These are phyloP conservation scores for Papilio demoleus DNA, from an alignment of 2,888 invertebrate genomes.

Conservation along the genomic window DNA sequence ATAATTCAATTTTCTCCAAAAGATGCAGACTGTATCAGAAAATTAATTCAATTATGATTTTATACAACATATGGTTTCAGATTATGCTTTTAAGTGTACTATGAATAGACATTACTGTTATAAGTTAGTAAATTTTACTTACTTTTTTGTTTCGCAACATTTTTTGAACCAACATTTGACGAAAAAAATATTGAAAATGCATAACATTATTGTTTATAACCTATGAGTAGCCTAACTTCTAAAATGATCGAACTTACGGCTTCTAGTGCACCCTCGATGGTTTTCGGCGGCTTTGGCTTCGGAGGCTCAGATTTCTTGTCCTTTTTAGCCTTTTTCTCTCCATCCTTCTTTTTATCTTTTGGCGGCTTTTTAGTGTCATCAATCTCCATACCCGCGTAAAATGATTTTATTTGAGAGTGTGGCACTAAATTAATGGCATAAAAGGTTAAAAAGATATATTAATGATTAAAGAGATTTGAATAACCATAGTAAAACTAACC, in stretches of 20 bases:
- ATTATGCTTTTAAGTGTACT: neutral
- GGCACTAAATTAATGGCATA: constrained; percentile 80
- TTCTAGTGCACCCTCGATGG: constrained; percentile 85
- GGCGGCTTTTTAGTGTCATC: constrained; percentile 84
- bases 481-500: constrained; percentile 80
- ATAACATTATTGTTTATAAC: neutral
- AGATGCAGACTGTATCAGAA: neutral
- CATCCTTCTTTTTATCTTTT: constrained; percentile 79
- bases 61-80: constrained; percentile 3
- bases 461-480: constrained; percentile 40
- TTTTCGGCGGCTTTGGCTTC: constrained; percentile 86
- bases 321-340: constrained; percentile 71
- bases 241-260: constrained; percentile 66
- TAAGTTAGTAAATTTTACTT: too few species aligned
- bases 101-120: neutral
- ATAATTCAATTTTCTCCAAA: neutral
- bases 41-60: constrained; percentile 16
- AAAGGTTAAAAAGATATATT: constrained; percentile 35
- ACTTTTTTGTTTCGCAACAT: neutral
- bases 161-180: neutral
- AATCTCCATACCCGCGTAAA: constrained; percentile 85
- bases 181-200: neutral
- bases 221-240: neutral
- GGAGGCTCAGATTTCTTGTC: constrained; percentile 79
- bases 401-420: constrained; percentile 86